Evolutionary conservation across 2,888 invertebrate species (phyloP).

Genomic region (Drosophila dives): DNA sequence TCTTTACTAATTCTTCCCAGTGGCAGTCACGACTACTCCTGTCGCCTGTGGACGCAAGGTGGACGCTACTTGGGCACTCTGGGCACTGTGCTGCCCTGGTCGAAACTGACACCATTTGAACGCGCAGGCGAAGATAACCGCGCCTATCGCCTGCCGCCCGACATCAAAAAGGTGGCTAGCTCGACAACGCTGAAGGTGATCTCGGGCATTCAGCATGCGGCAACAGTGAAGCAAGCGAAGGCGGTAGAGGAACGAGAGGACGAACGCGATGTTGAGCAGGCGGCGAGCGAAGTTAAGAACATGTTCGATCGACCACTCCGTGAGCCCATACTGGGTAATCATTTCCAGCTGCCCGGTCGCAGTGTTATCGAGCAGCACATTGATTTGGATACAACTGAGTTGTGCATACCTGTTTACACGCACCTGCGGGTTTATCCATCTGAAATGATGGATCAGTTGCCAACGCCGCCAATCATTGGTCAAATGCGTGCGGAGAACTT

Average conservation of each 20-base stretch:
- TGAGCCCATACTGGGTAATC: constrained; percentile 87
- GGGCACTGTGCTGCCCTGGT: constrained; percentile 89
- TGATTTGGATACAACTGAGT: constrained; percentile 87
- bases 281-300: constrained; percentile 41
- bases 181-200: constrained; percentile 90
- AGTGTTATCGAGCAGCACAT: constrained; percentile 84
- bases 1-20: constrained; percentile 79
- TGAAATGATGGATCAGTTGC: constrained; percentile 86
- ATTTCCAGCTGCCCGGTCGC: constrained; percentile 86
- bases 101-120: constrained; percentile 85
- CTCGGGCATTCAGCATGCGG: constrained; percentile 51
- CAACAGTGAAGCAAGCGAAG: constrained; percentile 28
- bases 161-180: constrained; percentile 90
- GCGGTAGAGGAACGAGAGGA: constrained; percentile 49
- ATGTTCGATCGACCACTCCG: constrained; percentile 86
- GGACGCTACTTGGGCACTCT: constrained; percentile 91
- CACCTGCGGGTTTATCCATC: constrained; percentile 88
- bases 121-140: constrained; percentile 83
- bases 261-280: constrained; percentile 45
- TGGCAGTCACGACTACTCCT: constrained; percentile 89
- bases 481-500: constrained; percentile 81
- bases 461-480: constrained; percentile 86
- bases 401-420: constrained; percentile 89
- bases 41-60: constrained; percentile 90
- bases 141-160: constrained; percentile 88